Evolutionary conservation across 2,888 invertebrate genomes (phyloP), one percentile per base, ranked within the genome.

Genomic region (Hemithea aestivaria): DNA sequence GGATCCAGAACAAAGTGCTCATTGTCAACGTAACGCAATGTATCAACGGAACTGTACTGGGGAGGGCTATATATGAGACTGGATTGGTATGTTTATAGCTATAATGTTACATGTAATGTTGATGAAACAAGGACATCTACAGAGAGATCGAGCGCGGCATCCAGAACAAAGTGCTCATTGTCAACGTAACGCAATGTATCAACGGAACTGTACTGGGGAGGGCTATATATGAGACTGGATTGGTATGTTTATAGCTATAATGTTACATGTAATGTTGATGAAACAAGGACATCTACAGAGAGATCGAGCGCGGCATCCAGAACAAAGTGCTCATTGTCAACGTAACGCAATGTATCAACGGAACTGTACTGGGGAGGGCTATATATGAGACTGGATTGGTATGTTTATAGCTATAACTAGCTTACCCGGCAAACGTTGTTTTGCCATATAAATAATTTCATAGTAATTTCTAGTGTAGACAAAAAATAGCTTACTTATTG

Each of bases 21-120:
- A 91, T 98, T 6, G 91, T 99, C 1, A 99, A 98, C 70, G 94
- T 96, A 39, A 96, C 97, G 0, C 98, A 99, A 73, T 98, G 98
- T 68, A 82, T 92, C 12, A 92, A 92, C 50, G 99, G 98, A 2
- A 89, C 92, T 1, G 98, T 99, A 4, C 63, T 74, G 7, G 82
- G 78, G 1, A 82, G 76, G 34, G 89, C 92, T 6, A 85, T 93
- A 6, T 99, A 99, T 66, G 95, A 95, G 66, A 93, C 96, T 32
- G 98, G 97, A 40, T 89, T 93, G 80, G 93, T 91, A 53, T 72
- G 69, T 39, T 10, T 22, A 20, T 38, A 7, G 23, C n/a, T 16
- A 21, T 26, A 16, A 7, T 26, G 22, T 1, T 10, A 7, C 21
- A 16, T 7, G 20, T 12, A 12, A 92, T 97, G 35, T 98, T 98